Conservation (phyloP, 2,888 invertebrate genomes). For the Drosophila emarginata region DNA sequence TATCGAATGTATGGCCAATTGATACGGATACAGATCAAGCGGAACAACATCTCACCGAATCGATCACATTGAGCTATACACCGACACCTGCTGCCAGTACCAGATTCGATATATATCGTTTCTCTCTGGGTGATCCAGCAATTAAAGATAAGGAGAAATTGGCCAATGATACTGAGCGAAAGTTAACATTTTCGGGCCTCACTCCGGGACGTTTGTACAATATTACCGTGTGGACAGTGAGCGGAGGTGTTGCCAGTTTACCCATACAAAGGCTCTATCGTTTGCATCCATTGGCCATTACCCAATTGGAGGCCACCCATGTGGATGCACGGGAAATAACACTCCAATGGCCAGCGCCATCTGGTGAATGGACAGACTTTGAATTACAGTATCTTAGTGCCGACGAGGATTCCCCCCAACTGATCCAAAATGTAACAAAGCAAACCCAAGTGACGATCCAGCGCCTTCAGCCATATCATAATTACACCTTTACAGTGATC, state of each 20-base stretch:
- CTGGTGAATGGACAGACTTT: constrained; percentile 93
- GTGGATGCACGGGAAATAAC: constrained; percentile 90
- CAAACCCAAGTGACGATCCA: constrained; percentile 87
- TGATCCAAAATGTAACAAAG: constrained; percentile 88
- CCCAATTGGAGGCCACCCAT: constrained; percentile 88
- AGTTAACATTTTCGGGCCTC: constrained; percentile 88
- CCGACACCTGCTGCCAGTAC: constrained; percentile 91
- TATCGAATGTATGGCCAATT: constrained; percentile 86
- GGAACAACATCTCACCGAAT: constrained; percentile 83
- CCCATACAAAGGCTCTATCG: constrained; percentile 93
- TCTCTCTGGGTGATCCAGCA: constrained; percentile 88
- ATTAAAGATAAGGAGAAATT: constrained; percentile 89
- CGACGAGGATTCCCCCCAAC: constrained; percentile 86
- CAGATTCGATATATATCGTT: constrained; percentile 92
- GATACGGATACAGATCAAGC: constrained; percentile 31
- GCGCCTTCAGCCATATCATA: constrained; percentile 90
- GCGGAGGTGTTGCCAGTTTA: constrained; percentile 91
- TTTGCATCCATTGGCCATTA: constrained; percentile 92
- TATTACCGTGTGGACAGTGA: constrained; percentile 96
- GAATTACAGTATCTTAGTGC: constrained; percentile 92
- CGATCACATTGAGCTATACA: constrained; percentile 88
- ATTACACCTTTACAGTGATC: constrained; percentile 94
- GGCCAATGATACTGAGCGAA: constrained; percentile 88
- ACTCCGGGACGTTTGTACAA: constrained; percentile 94
- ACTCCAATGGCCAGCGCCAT: constrained; percentile 91